Evolutionary conservation across 1,140 invertebrate species (phyloP).

Genomic region (Phymastichus coffea): DNA sequence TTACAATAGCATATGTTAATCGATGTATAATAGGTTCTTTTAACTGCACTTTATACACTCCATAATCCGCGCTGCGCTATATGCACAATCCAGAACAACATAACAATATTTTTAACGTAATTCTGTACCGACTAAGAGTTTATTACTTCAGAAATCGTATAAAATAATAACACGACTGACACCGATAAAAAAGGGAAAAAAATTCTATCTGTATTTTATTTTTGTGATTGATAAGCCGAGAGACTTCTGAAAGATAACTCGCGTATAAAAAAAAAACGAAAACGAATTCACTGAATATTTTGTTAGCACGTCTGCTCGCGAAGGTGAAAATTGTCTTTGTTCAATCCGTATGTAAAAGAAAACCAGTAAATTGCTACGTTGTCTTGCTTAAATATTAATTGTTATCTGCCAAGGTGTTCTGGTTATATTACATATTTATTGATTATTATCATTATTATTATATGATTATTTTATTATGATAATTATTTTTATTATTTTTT

Average conservation of each 20-base stretch:
- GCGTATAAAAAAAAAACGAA: constrained; percentile 27
- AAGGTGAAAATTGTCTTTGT: constrained; percentile 33
- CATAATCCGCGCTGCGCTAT: constrained; percentile 25
- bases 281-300: constrained; percentile 28
- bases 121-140: neutral
- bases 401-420: constrained; percentile 57
- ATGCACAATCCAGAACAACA: constrained; percentile 30
- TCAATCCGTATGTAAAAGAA: constrained; percentile 11
- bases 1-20: constrained; percentile 35
- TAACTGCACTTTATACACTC: constrained; percentile 25
- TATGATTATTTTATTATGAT: constrained; percentile 41
- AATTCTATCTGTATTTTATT: constrained; percentile 30
- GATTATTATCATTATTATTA: constrained; percentile 48
- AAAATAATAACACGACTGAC: constrained; percentile 11
- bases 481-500: constrained; percentile 46
- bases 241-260: constrained; percentile 19
- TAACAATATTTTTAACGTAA: constrained; percentile 15
- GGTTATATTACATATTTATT: constrained; percentile 58
- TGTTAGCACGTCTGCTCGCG: constrained; percentile 41
- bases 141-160: constrained; percentile 9
- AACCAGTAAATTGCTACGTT: constrained; percentile 46
- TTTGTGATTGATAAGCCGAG: constrained; percentile 32
- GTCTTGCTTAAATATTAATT: constrained; percentile 57
- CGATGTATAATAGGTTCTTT: constrained; percentile 26
- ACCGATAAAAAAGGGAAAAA: constrained; percentile 29